Base-by-base conservation (phyloP, 2,113 vertebrate species). In the Embiotoca jacksoni region DNA sequence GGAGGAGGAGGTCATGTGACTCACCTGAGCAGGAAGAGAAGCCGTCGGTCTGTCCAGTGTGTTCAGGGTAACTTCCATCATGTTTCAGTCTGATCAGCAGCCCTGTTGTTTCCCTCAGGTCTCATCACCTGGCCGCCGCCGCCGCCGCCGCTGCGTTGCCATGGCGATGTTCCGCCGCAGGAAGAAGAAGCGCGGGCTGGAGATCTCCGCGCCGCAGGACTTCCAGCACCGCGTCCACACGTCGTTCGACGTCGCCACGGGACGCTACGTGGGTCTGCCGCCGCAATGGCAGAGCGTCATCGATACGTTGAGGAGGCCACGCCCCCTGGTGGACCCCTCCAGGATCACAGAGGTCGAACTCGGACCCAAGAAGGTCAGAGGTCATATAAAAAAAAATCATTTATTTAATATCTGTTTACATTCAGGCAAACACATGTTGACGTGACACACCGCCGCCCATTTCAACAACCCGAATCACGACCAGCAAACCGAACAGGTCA, bases 201-300 rank as follows among this genome's bases (percentile, higher is more conserved):
- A 97, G 89, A 99, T 99, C 87, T 99, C 97, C 0, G 91, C 95
- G 13, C 97, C 97, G 0, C 95, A 91, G 90, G 95, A 98, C 93
- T 98, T 98, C 55, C 93, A 97, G 91, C 97, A 99, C 77, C 95
- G 96, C 0, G 97, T 99, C 53, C 97, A 98, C 85, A 99, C 97
- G 0, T 97, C 96, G 0, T 98, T 96, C 8, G 96, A 98, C 49
- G 87, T 90, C 2, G 91, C 94, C 47, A 93, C 94, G 14, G 96
- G 96, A 36, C 95, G 94, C 66, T 98, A 96, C 13, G 93, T 98
- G 81, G 97, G 97, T 4, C 93, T 98, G n/a, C 97, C 97, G 0
- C 94, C 94, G 0, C 97, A 99, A 90, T 99, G 97, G 97, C 96
- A 98, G 85, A 97, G 97, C 23, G 91, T 98, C 62, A 92, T 99